phyloP scores from a whole-genome alignment of 2,797 vertebrate genomes.

The Notoglanidium macrostoma region DNA sequence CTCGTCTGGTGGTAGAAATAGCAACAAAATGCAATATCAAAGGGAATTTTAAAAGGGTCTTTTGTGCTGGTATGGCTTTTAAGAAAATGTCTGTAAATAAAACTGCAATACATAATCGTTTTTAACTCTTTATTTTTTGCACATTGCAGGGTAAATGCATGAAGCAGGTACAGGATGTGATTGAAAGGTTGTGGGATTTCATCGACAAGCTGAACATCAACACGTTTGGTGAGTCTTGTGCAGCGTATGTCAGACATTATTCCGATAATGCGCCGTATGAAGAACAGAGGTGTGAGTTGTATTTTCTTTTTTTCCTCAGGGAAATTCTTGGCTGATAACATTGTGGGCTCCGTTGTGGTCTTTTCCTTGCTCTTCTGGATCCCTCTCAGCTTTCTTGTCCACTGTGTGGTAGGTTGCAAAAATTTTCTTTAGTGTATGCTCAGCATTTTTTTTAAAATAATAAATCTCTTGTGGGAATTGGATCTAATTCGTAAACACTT shows the following conservation, averaged over 20 bases:
- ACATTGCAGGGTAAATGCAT: conserved; percentile 88
- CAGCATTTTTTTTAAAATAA: neutral
- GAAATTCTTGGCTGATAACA: conserved; percentile 93
- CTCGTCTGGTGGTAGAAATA: neutral
- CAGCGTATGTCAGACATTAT: neutral
- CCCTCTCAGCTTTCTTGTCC: conserved; percentile 93
- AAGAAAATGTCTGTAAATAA: neutral
- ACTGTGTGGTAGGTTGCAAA: conserved; percentile 85
- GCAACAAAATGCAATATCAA: neutral
- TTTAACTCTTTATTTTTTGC: neutral
- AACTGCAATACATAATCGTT: neutral
- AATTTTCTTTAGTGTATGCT: neutral
- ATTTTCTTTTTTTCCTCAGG: conserved; percentile 65
- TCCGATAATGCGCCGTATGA: neutral
- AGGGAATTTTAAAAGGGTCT: neutral
- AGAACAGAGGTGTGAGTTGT: neutral
- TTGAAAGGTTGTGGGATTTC: conserved; percentile 96
- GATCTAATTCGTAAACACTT: neutral
- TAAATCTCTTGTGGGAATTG: neutral
- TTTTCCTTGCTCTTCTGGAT: conserved; percentile 95
- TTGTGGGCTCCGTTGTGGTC: conserved; percentile 92
- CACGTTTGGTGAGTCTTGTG: conserved; percentile 80
- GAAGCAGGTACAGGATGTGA: conserved; percentile 95
- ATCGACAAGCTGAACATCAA: conserved; percentile 96
- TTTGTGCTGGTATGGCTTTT: neutral